Percentiles rank a stretch among this genome's conserved stretches.
Conservation (phyloP, 2,113 vertebrate species). For the Atrichornis clamosus region DNA sequence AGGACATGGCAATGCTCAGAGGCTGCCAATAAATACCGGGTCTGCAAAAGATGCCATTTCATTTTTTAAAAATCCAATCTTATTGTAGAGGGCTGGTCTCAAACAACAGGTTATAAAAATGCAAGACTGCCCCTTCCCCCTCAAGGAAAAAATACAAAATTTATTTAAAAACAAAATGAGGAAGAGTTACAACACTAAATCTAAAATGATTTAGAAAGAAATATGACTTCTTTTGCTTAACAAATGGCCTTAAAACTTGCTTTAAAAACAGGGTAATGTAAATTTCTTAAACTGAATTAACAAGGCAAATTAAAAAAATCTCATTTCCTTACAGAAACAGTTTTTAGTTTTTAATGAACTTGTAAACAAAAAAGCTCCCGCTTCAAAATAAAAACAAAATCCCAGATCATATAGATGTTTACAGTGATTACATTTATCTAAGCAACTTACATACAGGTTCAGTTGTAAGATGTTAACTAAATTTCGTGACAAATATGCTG, state of each 20-base stretch:
- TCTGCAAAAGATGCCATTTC: conserved; percentile 64
- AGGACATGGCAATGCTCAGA: not conserved
- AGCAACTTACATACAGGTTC: conserved; percentile 92
- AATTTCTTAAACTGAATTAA: conserved; percentile 75
- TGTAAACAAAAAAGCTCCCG: conserved; percentile 85
- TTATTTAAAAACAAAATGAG: conserved; percentile 73
- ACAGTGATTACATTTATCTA: conserved; percentile 90
- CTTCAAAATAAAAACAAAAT: conserved; percentile 84
- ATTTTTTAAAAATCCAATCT: conserved; percentile 32
- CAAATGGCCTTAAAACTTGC: conserved; percentile 71
- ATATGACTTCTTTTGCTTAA: conserved; percentile 70
- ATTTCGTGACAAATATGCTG: conserved; percentile 85
- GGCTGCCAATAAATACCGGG: conserved; percentile 48
- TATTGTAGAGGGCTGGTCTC: conserved; percentile 64
- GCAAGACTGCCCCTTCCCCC: conserved; percentile 71
- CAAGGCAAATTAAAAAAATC: conserved; percentile 75
- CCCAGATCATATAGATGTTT: conserved; percentile 85
- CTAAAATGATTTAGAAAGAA: conserved; percentile 77
- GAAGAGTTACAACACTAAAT: conserved; percentile 72
- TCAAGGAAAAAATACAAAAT: conserved; percentile 71
- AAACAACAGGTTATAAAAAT: conserved; percentile 70
- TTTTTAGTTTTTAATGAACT: conserved; percentile 85
- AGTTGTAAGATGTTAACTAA: conserved; percentile 87
- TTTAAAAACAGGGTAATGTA: conserved; percentile 72
- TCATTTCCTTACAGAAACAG: conserved; percentile 80